Percentiles rank a stretch among this genome's conserved stretches.
These are phyloP conservation scores for Heterodera filipjevi DNA, from an alignment of 2,888 invertebrate genomes.

Conservation along the genomic window DNA sequence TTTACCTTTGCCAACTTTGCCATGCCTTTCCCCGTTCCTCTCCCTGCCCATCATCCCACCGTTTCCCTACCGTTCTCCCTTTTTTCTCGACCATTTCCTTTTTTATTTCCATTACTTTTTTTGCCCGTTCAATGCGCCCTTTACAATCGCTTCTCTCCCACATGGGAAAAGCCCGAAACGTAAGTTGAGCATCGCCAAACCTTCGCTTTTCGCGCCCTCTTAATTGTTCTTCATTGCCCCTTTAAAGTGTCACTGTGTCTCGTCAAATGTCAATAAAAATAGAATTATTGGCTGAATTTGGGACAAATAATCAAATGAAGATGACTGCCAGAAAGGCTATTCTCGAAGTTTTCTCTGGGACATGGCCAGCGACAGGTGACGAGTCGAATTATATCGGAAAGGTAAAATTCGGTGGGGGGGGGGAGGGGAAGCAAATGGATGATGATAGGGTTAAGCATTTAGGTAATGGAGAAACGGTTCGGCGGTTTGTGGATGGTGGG, in stretches of 20 bases:
- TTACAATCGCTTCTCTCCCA: slow-evolving; percentile 24
- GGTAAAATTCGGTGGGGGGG: slow-evolving; percentile 11
- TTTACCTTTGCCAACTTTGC: background rate
- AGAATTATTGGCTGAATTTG: slow-evolving; percentile 33
- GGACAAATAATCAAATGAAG: slow-evolving; percentile 29
- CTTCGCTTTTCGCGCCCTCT: background rate
- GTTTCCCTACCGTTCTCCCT: background rate
- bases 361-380: slow-evolving; percentile 34
- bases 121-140: slow-evolving; percentile 11
- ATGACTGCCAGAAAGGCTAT: slow-evolving; percentile 35
- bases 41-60: background rate
- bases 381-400: slow-evolving; percentile 39
- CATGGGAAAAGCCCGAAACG: slow-evolving; percentile 26
- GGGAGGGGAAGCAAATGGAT: background rate
- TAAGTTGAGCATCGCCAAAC: background rate
- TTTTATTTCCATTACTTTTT: background rate
- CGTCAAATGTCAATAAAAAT: slow-evolving; percentile 23
- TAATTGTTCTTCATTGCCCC: background rate
- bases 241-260: slow-evolving; percentile 8
- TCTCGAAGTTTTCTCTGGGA: slow-evolving; percentile 32
- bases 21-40: background rate
- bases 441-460: too few relatives aligned
- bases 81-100: background rate
- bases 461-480: slow-evolving; percentile 44
- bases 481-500: slow-evolving; percentile 48